phyloP scores from a whole-genome alignment of 2,888 invertebrate species.

The Hyposoter didymator region DNA sequence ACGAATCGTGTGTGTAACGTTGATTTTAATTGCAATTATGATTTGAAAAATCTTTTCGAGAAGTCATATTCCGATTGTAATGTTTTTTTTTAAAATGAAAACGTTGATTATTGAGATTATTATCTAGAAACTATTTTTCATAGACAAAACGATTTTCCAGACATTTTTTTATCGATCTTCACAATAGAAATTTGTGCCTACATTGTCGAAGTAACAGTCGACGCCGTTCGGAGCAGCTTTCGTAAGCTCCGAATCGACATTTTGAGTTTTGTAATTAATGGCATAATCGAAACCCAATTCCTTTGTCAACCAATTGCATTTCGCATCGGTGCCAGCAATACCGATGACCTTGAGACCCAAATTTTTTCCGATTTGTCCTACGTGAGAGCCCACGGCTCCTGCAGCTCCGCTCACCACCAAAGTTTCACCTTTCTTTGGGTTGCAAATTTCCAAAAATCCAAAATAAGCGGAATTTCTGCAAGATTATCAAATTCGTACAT shows the following conservation, averaged over 20 bases:
- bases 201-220: conserved; percentile 92
- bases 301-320: conserved; percentile 88
- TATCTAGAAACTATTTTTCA: background rate
- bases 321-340: conserved; percentile 89
- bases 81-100: background rate
- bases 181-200: conserved; percentile 81
- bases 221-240: conserved; percentile 89
- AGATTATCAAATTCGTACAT: conserved; percentile 6
- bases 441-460: conserved; percentile 89
- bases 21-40: background rate
- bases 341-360: conserved; percentile 89
- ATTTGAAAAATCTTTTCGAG: background rate
- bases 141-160: background rate
- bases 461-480: conserved; percentile 90
- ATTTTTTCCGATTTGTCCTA: conserved; percentile 92
- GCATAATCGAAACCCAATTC: conserved; percentile 89
- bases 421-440: conserved; percentile 90
- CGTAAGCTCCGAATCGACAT: conserved; percentile 86
- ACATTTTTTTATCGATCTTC: background rate
- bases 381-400: conserved; percentile 91
- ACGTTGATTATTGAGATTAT: background rate
- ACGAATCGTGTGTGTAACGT: no score
- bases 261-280: conserved; percentile 89
- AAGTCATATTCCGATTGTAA: background rate
- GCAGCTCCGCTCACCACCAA: conserved; percentile 91